These are phyloP conservation scores for Scaptomyza parva DNA, from an alignment of 2,888 invertebrate genomes.

Conservation along the genomic window DNA sequence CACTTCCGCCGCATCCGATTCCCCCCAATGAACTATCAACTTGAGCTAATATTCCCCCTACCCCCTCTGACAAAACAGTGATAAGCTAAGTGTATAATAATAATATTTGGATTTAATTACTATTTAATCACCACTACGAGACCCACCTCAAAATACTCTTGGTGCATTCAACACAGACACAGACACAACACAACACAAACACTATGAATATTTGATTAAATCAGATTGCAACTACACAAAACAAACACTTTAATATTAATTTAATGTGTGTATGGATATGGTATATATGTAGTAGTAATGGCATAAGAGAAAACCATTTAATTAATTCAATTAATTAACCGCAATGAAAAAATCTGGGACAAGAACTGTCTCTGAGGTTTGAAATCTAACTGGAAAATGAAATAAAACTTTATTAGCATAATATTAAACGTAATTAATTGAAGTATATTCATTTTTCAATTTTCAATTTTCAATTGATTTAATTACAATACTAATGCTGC, in stretches of 20 bases:
- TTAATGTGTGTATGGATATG: constrained; percentile 13
- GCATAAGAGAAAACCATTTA: constrained; percentile 10
- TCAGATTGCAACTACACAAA: constrained; percentile 45
- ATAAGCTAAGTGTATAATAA: constrained; percentile 44
- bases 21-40: constrained; percentile 76
- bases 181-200: constrained; percentile 11
- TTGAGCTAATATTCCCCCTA: constrained; percentile 41
- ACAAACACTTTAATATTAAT: constrained; percentile 23
- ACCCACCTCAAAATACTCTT: constrained; percentile 62
- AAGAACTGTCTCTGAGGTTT: neutral
- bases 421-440: constrained; percentile 43
- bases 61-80: too few species aligned
- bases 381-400: constrained; percentile 27
- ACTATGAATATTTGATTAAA: constrained; percentile 52
- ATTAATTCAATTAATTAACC: constrained; percentile 55
- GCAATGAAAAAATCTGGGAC: constrained; percentile 2
- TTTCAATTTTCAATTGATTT: constrained; percentile 36
- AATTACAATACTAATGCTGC: constrained; percentile 24
- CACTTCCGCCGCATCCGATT: constrained; percentile 77
- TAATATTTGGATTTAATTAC: constrained; percentile 38
- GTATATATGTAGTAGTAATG: constrained; percentile 33
- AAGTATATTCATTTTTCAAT: constrained; percentile 36
- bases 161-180: constrained; percentile 52
- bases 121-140: constrained; percentile 45
- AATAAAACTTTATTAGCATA: constrained; percentile 51